Percentiles rank a stretch among this genome's conserved stretches.
Conservation (phyloP, 37 sponge, comb jelly and placozoan species). For the Geodia barretti region DNA sequence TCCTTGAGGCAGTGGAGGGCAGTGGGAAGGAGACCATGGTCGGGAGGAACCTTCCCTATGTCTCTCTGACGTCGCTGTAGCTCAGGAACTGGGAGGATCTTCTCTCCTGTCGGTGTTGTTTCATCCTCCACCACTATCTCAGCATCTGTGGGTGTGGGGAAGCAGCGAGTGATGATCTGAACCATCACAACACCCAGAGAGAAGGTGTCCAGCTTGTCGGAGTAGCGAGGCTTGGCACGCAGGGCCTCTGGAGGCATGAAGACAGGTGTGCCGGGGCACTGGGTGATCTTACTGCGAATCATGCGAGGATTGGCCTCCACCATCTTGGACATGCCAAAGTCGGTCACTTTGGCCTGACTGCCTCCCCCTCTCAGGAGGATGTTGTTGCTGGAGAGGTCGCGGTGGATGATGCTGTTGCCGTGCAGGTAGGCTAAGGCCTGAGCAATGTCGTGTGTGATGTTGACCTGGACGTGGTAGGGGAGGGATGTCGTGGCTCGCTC, state of each 20-base stretch:
- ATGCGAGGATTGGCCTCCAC: conserved; percentile 34
- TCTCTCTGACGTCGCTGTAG: conserved; percentile 29
- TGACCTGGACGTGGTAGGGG: conserved; percentile 37
- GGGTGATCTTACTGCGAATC: conserved; percentile 41
- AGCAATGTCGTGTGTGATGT: conserved; percentile 49
- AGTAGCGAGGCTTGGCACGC: conserved; percentile 29
- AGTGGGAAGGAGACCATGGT: conserved; percentile 7
- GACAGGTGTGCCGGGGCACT: conserved; percentile 39
- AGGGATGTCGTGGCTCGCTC: conserved; percentile 25
- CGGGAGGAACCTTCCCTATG: conserved; percentile 15
- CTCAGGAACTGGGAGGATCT: conserved; percentile 45
- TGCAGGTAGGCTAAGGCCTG: conserved; percentile 55
- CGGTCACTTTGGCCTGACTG: conserved; percentile 51
- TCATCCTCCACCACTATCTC: conserved; percentile 35
- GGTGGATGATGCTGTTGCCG: conserved; percentile 40
- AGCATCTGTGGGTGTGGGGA: conserved; percentile 46
- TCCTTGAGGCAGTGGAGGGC: conserved; percentile 37
- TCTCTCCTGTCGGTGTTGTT: conserved; percentile 28
- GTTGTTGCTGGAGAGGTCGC: conserved; percentile 61
- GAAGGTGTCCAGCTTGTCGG: conserved; percentile 52
- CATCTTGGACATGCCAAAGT: conserved; percentile 47
- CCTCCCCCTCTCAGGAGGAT: conserved; percentile 29
- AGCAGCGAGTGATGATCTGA: conserved; percentile 45
- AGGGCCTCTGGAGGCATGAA: conserved; percentile 60
- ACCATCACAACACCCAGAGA: conserved; percentile 43